Conservation (phyloP, 37 sponge, comb jelly and placozoan genomes). For the Mnemiopsis leidyi region DNA sequence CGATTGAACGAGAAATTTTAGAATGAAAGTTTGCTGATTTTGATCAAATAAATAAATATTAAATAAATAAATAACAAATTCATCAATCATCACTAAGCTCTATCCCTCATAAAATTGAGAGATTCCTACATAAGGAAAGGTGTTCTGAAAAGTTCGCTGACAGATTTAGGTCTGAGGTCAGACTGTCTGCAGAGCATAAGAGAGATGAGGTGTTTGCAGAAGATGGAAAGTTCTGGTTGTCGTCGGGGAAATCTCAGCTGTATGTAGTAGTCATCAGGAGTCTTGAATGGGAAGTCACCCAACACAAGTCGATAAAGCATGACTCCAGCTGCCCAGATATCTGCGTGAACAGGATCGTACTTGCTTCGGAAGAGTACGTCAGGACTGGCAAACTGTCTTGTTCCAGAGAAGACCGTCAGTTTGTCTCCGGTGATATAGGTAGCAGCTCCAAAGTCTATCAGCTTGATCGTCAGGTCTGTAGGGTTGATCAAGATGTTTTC, state of each 20-base stretch:
- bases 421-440: conserved; percentile 38
- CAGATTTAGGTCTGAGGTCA: conserved; percentile 28
- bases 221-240: neutral
- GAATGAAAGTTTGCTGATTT: too few relatives aligned
- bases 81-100: neutral
- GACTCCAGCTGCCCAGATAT: conserved; percentile 60
- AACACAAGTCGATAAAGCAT: conserved; percentile 40
- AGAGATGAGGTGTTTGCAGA: conserved; percentile 62
- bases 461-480: conserved; percentile 35
- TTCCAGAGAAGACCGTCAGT: neutral
- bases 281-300: conserved; percentile 25
- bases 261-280: conserved; percentile 44
- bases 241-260: neutral
- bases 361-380: conserved; percentile 37
- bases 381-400: conserved; percentile 25
- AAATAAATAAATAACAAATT: neutral
- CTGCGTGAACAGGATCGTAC: conserved; percentile 46
- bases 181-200: conserved; percentile 30
- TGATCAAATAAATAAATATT: neutral
- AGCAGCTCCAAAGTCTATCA: conserved; percentile 58
- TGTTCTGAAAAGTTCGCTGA: neutral
- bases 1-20: too few relatives aligned
- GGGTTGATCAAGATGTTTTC: conserved; percentile 62
- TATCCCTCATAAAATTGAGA: neutral
- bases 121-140: neutral